These are phyloP conservation scores for Spodoptera frugiperda DNA, from an alignment of 1,140 invertebrate species.

Conservation along the genomic window DNA sequence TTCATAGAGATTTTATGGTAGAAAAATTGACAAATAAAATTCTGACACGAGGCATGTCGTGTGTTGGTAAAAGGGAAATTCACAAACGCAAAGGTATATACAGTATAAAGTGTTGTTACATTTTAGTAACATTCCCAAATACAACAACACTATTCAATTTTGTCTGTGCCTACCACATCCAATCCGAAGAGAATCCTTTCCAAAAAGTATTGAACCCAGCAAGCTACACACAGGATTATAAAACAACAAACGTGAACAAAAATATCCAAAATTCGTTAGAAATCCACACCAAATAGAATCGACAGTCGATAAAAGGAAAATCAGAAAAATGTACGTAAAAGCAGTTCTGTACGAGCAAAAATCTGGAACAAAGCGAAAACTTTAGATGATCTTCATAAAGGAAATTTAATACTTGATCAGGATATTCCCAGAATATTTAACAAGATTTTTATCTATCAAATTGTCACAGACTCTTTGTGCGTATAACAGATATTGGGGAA, in stretches of 20 bases:
- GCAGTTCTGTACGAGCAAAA: not conserved
- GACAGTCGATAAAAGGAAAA: not conserved
- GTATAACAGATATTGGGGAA: conserved; percentile 17
- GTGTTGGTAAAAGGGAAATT: too few species aligned
- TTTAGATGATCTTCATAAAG: not conserved
- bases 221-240: too few species aligned
- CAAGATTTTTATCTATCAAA: not conserved
- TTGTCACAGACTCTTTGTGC: conserved; percentile 9
- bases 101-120: too few species aligned
- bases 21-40: too few species aligned
- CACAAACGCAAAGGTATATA: too few species aligned
- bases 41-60: too few species aligned
- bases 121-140: too few species aligned
- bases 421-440: conserved; percentile 8
- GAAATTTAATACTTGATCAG: not conserved
- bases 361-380: not conserved
- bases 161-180: too few species aligned
- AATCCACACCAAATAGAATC: not conserved
- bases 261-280: not conserved
- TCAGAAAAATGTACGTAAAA: not conserved
- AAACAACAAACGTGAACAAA: not conserved
- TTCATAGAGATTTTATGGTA: too few species aligned
- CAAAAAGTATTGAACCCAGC: too few species aligned
- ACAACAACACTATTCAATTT: too few species aligned
- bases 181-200: too few species aligned